A percentile compares a stretch with the other conserved stretches of the same genome.
Conservation (phyloP, 2,113 vertebrate species). For the Collichthys lucidus region DNA sequence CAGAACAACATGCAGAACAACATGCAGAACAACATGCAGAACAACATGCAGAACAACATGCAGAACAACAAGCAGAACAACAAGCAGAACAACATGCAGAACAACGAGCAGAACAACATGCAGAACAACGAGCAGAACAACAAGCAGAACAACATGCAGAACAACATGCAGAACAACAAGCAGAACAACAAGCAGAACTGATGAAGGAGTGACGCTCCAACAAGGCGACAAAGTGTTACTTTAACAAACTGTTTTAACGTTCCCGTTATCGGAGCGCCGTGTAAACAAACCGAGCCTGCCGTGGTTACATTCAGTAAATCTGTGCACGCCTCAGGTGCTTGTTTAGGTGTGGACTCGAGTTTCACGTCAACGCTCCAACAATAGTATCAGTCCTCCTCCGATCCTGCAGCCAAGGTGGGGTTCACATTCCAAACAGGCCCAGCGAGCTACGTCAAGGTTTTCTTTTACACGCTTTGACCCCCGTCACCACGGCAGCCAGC, state of each 20-base stretch:
- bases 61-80: not conserved
- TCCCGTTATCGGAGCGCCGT: too few relatives aligned
- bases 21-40: not conserved
- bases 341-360: constrained; percentile 60
- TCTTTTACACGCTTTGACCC: constrained; percentile 1
- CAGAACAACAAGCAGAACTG: not conserved
- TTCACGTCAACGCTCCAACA: constrained; percentile 73
- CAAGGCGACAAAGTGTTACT: too few relatives aligned
- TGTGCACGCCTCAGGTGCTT: constrained; percentile 10
- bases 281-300: constrained; percentile 1
- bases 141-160: too few relatives aligned
- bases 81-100: too few relatives aligned
- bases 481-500: not conserved
- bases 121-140: not conserved
- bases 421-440: constrained; percentile 67
- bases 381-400: constrained; percentile 58
- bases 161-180: not conserved
- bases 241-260: too few relatives aligned
- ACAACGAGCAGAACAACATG: too few relatives aligned
- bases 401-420: constrained; percentile 68
- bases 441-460: constrained; percentile 4
- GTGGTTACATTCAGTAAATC: not conserved
- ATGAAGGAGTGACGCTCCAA: not conserved
- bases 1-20: not conserved
- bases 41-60: too few relatives aligned